These are phyloP conservation scores for Nephrotoma guestfalica DNA, from an alignment of 2,888 invertebrate species.

Conservation along the genomic window DNA sequence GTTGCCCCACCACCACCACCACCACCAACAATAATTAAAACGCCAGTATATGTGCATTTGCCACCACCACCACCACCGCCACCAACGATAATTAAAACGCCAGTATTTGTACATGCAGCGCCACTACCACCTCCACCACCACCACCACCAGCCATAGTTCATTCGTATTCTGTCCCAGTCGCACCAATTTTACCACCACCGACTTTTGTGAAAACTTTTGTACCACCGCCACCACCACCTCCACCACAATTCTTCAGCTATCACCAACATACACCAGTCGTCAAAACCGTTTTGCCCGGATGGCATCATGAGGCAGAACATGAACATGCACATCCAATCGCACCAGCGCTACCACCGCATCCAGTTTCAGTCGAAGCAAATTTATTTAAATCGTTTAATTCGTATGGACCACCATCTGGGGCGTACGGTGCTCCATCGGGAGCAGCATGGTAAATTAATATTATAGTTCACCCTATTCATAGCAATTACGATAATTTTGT, in stretches of 20 bases:
- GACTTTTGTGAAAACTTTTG: neutral
- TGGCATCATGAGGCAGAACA: neutral
- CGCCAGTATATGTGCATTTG: constrained; percentile 4
- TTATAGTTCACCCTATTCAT: neutral
- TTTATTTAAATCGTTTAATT: neutral
- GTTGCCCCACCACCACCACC: neutral
- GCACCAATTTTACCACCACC: neutral
- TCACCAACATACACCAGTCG: constrained; percentile 9
- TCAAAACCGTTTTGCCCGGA: constrained; percentile 6
- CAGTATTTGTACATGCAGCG: constrained; percentile 1
- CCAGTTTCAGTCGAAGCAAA: neutral
- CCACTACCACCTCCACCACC: neutral
- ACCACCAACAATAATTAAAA: neutral
- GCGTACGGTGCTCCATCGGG: neutral
- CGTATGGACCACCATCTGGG: neutral
- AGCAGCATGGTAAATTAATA: neutral
- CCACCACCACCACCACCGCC: constrained; percentile 5
- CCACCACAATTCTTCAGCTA: constrained; percentile 3
- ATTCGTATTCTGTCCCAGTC: neutral
- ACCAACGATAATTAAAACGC: neutral
- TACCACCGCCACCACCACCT: neutral
- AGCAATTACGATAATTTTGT: neutral
- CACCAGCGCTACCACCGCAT: neutral
- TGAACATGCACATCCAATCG: neutral
- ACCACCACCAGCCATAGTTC: neutral